These are phyloP conservation scores for Morone chrysops DNA, from an alignment of 2,113 vertebrate species.

Conservation along the genomic window DNA sequence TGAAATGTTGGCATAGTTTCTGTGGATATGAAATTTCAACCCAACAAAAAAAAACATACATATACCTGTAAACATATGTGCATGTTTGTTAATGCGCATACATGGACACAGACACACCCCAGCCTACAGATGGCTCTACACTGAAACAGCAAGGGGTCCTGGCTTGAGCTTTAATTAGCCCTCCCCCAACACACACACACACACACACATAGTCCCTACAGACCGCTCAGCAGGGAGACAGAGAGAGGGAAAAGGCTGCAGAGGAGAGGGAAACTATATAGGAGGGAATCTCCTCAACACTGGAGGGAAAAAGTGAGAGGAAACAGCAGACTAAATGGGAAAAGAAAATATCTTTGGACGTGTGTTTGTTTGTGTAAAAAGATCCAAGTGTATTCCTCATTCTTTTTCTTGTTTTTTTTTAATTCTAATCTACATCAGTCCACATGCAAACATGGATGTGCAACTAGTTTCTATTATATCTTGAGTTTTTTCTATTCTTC, in stretches of 20 bases:
- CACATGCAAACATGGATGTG: too few species aligned
- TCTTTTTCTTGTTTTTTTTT: too few species aligned
- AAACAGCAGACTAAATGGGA: background rate
- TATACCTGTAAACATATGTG: conserved; percentile 34
- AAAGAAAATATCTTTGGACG: background rate
- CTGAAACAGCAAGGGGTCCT: conserved; percentile 57
- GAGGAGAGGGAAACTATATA: conserved; percentile 78
- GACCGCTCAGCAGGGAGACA: conserved; percentile 59
- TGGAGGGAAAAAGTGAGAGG: conserved; percentile 73
- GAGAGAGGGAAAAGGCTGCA: conserved; percentile 78
- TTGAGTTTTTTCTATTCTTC: too few species aligned
- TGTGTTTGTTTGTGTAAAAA: background rate
- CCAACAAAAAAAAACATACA: background rate
- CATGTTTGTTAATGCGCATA: conserved; percentile 4
- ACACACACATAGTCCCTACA: conserved; percentile 48
- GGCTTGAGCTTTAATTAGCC: conserved; percentile 67
- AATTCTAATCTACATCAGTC: too few species aligned
- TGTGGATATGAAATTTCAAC: background rate
- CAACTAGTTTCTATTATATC: too few species aligned
- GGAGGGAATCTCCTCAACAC: conserved; percentile 78
- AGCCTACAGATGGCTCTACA: conserved; percentile 66
- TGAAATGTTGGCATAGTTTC: background rate
- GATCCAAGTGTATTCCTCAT: too few species aligned
- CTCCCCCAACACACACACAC: conserved; percentile 18
- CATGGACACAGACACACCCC: conserved; percentile 18